Evolutionary conservation across 64 coral and sea anemone genomes (phyloP).

Genomic region (Pocillopora verrucosa): DNA sequence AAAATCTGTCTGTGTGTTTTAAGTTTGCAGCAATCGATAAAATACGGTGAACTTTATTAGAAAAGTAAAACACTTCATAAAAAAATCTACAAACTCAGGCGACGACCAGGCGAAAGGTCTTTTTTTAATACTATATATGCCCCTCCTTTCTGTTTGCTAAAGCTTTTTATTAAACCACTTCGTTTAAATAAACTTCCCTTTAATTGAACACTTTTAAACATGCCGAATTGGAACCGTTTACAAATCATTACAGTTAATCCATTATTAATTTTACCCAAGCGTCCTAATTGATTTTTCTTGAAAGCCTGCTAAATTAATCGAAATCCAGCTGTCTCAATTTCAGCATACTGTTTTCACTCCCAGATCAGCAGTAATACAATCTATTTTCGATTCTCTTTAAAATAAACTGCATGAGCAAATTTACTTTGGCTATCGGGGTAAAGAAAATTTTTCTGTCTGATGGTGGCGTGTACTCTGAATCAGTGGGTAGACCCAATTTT

Average conservation of each 20-base stretch:
- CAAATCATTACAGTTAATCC: slow-evolving; percentile 98
- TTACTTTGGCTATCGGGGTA: slow-evolving; percentile 27
- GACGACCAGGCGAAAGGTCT: slow-evolving; percentile 4
- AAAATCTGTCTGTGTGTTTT: not conserved
- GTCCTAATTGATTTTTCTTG: slow-evolving; percentile 91
- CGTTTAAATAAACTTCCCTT: slow-evolving; percentile 94
- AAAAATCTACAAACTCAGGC: not conserved
- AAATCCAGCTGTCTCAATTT: slow-evolving; percentile 69
- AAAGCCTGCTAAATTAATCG: slow-evolving; percentile 76
- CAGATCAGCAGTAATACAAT: slow-evolving; percentile 31
- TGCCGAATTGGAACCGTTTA: slow-evolving; percentile 95
- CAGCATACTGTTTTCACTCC: slow-evolving; percentile 21
- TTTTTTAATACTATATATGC: slow-evolving; percentile 33
- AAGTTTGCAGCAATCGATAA: not conserved
- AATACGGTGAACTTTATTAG: not conserved
- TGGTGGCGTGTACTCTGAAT: not conserved
- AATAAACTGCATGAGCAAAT: slow-evolving; percentile 35
- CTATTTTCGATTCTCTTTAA: slow-evolving; percentile 42
- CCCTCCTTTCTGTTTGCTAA: slow-evolving; percentile 81
- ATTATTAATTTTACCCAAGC: slow-evolving; percentile 86
- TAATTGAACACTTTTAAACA: slow-evolving; percentile 99
- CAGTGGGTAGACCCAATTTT: not conserved
- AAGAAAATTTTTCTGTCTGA: not conserved
- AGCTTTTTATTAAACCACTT: slow-evolving; percentile 74
- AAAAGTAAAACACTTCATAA: not conserved